A percentile compares a stretch with the other conserved stretches of the same genome.
These are phyloP conservation scores for Sarcophaga peregrina DNA, from an alignment of 1,140 invertebrate genomes.

Conservation along the genomic window DNA sequence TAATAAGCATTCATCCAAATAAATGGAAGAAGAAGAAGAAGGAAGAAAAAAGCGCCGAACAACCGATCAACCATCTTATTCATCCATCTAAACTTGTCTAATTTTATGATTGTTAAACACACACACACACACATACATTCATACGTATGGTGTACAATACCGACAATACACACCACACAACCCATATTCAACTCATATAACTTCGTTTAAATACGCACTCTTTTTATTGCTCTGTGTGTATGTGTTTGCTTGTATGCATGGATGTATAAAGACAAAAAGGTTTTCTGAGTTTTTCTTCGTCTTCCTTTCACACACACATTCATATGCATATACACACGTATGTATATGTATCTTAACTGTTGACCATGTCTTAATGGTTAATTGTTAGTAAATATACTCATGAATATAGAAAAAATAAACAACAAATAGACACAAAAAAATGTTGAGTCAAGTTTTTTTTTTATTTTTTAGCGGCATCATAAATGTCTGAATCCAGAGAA, in stretches of 20 bases:
- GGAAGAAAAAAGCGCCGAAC: neutral
- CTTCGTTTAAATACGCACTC: neutral
- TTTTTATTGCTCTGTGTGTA: neutral
- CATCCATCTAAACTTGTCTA: slow-evolving; percentile 24
- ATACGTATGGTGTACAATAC: neutral
- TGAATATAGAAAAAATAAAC: neutral
- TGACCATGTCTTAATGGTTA: slow-evolving; percentile 38
- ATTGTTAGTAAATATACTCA: slow-evolving; percentile 36
- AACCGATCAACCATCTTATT: neutral
- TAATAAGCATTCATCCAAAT: too few relatives aligned
- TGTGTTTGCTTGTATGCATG: neutral
- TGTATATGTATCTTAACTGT: neutral
- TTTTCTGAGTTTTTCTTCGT: slow-evolving; percentile 5
- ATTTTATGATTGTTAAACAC: slow-evolving; percentile 18
- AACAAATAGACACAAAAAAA: slow-evolving; percentile 21
- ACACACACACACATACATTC: neutral
- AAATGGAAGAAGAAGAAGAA: neutral
- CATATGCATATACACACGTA: neutral
- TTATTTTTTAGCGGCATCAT: slow-evolving; percentile 35
- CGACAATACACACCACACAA: neutral
- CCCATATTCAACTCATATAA: neutral
- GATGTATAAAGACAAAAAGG: neutral
- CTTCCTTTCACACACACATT: neutral
- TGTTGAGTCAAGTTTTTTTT: neutral
- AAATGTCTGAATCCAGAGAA: slow-evolving; percentile 15